Evolutionary conservation across 2,888 invertebrate species (phyloP).

Genomic region (Mechanitis messenoides): DNA sequence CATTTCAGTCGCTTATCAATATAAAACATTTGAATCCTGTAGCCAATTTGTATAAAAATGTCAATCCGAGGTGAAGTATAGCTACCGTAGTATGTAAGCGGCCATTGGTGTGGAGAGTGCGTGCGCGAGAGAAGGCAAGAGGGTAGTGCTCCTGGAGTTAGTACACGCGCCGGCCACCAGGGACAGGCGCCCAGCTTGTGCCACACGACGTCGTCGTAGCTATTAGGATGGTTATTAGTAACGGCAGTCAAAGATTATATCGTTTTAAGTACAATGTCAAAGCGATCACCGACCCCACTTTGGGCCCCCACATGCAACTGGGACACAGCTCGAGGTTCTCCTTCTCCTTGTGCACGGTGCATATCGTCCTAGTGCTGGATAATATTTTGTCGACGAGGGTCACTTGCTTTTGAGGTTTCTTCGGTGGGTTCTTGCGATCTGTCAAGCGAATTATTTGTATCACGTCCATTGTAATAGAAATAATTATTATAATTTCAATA

Average conservation of each 20-base stretch:
- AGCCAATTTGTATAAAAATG: background rate
- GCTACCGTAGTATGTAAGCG: conserved; percentile 61
- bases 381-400: conserved; percentile 56
- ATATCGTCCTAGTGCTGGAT: conserved; percentile 59
- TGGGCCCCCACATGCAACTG: conserved; percentile 69
- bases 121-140: conserved; percentile 49
- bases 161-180: conserved; percentile 69
- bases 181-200: conserved; percentile 59
- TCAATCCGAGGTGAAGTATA: background rate
- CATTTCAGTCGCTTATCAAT: too few relatives aligned
- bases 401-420: conserved; percentile 41
- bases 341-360: conserved; percentile 42
- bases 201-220: conserved; percentile 69
- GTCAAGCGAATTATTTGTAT: background rate
- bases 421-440: conserved; percentile 64
- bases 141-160: conserved; percentile 56
- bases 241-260: background rate
- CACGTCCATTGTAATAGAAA: too few relatives aligned
- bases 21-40: too few relatives aligned
- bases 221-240: conserved; percentile 24
- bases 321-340: conserved; percentile 56
- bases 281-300: conserved; percentile 47
- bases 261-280: background rate
- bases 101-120: conserved; percentile 55
- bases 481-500: too few relatives aligned